phyloP scores from a whole-genome alignment of 2,797 vertebrate genomes.

The Syndactyla subalaris region DNA sequence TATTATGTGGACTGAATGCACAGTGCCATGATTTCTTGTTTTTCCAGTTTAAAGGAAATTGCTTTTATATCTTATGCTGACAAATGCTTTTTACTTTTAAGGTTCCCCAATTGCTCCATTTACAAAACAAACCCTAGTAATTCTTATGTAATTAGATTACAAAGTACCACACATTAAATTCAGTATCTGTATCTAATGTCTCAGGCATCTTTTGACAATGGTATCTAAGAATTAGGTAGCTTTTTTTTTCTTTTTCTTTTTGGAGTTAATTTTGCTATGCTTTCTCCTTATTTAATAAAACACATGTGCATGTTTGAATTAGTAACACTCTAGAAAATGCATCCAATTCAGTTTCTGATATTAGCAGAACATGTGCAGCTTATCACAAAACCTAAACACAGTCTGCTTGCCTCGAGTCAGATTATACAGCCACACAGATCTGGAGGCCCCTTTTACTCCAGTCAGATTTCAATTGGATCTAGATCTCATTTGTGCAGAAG shows the following conservation, averaged over 20 bases:
- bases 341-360: background rate
- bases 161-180: background rate
- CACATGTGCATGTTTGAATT: background rate
- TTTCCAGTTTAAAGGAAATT: constrained; percentile 30
- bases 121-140: background rate
- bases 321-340: background rate
- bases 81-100: background rate
- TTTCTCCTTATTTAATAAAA: background rate
- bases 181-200: background rate
- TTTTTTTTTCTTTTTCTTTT: background rate
- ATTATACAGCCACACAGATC: background rate
- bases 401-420: background rate
- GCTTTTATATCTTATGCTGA: background rate
- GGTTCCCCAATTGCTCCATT: background rate
- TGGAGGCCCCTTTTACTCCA: background rate
- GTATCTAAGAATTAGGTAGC: background rate
- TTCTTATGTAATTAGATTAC: background rate
- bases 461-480: background rate
- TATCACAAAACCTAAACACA: background rate
- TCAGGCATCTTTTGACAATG: background rate
- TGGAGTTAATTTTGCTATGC: background rate
- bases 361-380: background rate
- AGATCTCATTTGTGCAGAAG: background rate
- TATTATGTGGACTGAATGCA: constrained; percentile 3
- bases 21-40: background rate